Evolutionary conservation across 2,888 invertebrate species (phyloP).

Genomic region (Temnothorax unifasciatus): DNA sequence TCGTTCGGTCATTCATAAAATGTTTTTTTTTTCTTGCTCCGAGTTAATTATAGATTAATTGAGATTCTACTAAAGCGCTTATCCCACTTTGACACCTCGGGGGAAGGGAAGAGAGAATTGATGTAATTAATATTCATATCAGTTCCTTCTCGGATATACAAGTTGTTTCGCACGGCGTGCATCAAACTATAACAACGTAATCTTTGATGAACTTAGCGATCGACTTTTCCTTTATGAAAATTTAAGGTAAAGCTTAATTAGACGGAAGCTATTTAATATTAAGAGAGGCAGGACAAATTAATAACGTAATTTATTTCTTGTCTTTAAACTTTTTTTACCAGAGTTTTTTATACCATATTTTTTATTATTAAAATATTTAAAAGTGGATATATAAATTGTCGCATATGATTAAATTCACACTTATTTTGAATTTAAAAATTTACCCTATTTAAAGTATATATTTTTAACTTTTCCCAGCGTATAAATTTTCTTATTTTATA

Average conservation of each 20-base stretch:
- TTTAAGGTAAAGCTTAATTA: slow-evolving; percentile 30
- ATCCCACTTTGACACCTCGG: background rate
- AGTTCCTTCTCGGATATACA: slow-evolving; percentile 6
- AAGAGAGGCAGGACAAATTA: background rate
- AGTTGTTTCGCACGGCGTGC: background rate
- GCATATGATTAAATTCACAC: background rate
- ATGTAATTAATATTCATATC: slow-evolving; percentile 37
- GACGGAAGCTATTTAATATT: background rate
- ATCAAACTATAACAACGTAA: slow-evolving; percentile 39
- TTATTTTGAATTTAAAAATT: background rate
- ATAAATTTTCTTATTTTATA: background rate
- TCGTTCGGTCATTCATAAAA: background rate
- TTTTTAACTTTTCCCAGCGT: background rate
- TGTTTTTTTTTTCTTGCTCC: background rate
- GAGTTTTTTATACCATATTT: background rate
- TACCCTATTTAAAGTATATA: background rate
- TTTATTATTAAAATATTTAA: background rate
- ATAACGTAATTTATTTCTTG: background rate
- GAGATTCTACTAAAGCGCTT: slow-evolving; percentile 17
- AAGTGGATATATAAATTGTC: background rate
- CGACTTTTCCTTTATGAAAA: slow-evolving; percentile 17
- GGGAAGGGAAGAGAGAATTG: background rate
- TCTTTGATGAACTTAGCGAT: slow-evolving; percentile 34
- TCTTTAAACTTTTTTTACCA: background rate
- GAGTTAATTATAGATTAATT: slow-evolving; percentile 29